Evolutionary conservation across 2,888 invertebrate species (phyloP).

Genomic region (Netelia fuscicornis): DNA sequence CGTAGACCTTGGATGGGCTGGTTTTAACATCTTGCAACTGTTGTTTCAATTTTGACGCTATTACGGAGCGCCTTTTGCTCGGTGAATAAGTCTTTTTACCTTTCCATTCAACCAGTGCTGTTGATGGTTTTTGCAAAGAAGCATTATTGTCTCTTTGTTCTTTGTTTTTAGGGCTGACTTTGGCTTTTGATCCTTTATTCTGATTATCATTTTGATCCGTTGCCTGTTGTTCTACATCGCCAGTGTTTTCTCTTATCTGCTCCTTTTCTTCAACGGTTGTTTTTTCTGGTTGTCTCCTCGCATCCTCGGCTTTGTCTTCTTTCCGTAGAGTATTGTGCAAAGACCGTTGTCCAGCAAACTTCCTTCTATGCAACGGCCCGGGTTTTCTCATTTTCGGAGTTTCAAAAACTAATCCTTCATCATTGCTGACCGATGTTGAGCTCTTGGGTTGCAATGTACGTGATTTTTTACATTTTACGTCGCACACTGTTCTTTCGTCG

Average conservation of each 20-base stretch:
- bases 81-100: constrained; percentile 27
- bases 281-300: constrained; percentile 35
- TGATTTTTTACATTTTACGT: background rate
- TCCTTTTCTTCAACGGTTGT: constrained; percentile 30
- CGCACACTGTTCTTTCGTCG: background rate
- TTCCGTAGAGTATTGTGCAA: constrained; percentile 13
- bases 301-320: constrained; percentile 33
- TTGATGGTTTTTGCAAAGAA: background rate
- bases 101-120: background rate
- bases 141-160: background rate
- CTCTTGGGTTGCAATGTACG: no score
- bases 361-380: background rate
- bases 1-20: background rate
- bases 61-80: background rate
- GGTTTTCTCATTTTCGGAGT: background rate
- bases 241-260: constrained; percentile 6
- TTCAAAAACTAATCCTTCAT: background rate
- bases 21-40: background rate
- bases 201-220: constrained; percentile 46
- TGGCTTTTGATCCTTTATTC: constrained; percentile 8
- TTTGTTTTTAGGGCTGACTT: constrained; percentile 23
- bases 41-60: background rate
- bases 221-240: background rate
- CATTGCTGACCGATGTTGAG: background rate
- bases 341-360: background rate